Percentiles rank a stretch among this genome's conserved stretches.
phyloP scores from a whole-genome alignment of 2,113 vertebrate species.

The Passer domesticus region DNA sequence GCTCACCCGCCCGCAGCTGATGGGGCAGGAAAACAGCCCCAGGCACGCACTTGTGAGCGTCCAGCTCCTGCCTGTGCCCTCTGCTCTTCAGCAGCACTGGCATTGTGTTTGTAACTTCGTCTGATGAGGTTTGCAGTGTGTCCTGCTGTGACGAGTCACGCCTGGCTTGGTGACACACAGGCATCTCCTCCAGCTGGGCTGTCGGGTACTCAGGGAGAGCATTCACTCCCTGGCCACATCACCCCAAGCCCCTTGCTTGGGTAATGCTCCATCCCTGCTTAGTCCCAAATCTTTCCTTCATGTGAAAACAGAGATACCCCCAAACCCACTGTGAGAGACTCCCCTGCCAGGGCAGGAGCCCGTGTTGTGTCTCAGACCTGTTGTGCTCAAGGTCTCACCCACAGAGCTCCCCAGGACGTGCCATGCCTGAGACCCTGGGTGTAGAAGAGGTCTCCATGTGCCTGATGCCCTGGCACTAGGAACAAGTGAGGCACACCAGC shows the following conservation, averaged over 20 bases:
- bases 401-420: accelerated
- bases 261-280: not conserved
- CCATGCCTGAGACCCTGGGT: not conserved
- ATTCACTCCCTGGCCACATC: not conserved
- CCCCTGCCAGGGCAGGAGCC: accelerated
- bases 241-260: not conserved
- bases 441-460: not conserved
- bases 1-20: not conserved
- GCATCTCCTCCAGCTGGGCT: not conserved
- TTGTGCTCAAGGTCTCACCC: not conserved
- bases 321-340: accelerated
- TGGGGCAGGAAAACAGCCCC: not conserved
- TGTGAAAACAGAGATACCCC: not conserved
- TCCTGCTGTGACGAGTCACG: not conserved
- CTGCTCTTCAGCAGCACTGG: not conserved
- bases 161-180: not conserved
- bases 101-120: not conserved
- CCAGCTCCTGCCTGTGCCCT: accelerated
- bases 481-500: not conserved
- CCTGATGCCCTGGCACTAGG: not conserved
- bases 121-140: not conserved
- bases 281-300: not conserved
- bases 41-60: accelerated
- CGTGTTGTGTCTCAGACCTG: accelerated
- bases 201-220: accelerated